These are phyloP conservation scores for Periphyllus acericola DNA, from an alignment of 2,888 invertebrate genomes.

Conservation along the genomic window DNA sequence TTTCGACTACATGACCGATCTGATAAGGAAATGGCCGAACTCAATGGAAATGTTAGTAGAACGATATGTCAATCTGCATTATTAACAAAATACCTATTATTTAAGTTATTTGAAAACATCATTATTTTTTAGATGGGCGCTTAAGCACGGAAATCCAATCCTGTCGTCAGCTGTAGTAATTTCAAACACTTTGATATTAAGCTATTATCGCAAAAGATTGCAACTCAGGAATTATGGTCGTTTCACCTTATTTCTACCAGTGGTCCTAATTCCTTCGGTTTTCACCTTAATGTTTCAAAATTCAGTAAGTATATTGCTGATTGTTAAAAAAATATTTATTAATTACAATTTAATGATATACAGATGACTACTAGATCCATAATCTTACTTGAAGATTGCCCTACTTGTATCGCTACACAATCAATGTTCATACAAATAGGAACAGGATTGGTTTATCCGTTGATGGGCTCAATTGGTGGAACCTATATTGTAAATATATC, in stretches of 20 bases:
- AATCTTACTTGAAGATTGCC: constrained; percentile 55
- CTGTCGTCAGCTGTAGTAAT: constrained; percentile 6
- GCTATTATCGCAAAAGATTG: constrained; percentile 73
- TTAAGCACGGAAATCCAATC: constrained; percentile 38
- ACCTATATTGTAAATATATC: constrained; percentile 51
- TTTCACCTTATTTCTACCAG: constrained; percentile 73
- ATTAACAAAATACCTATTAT: neutral
- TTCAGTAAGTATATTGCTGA: constrained; percentile 23
- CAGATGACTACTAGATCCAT: constrained; percentile 52
- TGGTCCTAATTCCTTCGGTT: constrained; percentile 72
- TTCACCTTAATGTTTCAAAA: constrained; percentile 65
- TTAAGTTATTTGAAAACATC: neutral
- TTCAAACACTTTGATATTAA: constrained; percentile 69
- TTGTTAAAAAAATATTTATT: neutral
- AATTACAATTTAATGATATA: neutral
- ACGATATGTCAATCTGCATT: neutral
- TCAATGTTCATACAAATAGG: constrained; percentile 64
- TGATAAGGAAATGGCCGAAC: constrained; percentile 73
- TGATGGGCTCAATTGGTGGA: constrained; percentile 37
- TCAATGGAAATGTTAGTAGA: constrained; percentile 72
- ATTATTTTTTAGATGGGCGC: constrained; percentile 43
- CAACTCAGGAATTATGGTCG: constrained; percentile 73
- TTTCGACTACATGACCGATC: constrained; percentile 71
- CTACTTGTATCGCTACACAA: constrained; percentile 30
- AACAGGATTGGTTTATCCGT: constrained; percentile 53